Conservation (phyloP, 2,113 vertebrate species). For the Alligator sinensis region DNA sequence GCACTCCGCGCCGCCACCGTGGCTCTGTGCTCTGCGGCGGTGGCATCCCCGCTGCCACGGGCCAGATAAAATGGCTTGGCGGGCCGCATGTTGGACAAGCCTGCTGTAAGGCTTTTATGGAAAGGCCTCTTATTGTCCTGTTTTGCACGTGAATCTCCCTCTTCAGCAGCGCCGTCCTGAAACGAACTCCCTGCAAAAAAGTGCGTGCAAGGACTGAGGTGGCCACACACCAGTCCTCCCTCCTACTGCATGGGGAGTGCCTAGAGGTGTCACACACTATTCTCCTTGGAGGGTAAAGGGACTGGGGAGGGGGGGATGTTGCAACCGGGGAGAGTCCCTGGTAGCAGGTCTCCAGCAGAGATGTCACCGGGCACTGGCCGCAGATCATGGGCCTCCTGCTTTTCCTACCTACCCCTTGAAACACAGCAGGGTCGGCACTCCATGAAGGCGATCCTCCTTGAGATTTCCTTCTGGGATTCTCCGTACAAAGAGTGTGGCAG, state of each 20-base stretch:
- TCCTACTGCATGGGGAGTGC: neutral
- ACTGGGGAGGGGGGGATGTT: neutral
- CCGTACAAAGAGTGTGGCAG: too few species aligned
- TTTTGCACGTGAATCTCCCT: fast-evolving
- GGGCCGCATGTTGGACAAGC: neutral
- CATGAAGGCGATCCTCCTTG: neutral
- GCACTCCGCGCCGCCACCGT: too few species aligned
- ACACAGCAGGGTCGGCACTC: too few species aligned
- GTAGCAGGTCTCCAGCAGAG: neutral
- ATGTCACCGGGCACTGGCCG: neutral
- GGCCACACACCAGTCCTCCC: neutral
- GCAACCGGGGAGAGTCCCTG: neutral
- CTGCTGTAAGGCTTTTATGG: fast-evolving
- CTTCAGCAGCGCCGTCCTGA: neutral
- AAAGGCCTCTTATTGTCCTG: fast-evolving
- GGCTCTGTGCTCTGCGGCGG: too few species aligned
- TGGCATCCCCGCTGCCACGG: too few species aligned
- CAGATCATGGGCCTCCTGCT: neutral
- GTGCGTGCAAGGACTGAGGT: neutral
- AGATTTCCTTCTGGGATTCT: neutral
- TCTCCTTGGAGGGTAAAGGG: too few species aligned
- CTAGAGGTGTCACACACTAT: neutral
- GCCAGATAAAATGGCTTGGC: neutral
- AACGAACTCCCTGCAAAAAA: too few species aligned
- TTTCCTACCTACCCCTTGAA: neutral